Evolutionary conservation across 2,888 invertebrate genomes (phyloP).

Genomic region (Acrobasis suavella): DNA sequence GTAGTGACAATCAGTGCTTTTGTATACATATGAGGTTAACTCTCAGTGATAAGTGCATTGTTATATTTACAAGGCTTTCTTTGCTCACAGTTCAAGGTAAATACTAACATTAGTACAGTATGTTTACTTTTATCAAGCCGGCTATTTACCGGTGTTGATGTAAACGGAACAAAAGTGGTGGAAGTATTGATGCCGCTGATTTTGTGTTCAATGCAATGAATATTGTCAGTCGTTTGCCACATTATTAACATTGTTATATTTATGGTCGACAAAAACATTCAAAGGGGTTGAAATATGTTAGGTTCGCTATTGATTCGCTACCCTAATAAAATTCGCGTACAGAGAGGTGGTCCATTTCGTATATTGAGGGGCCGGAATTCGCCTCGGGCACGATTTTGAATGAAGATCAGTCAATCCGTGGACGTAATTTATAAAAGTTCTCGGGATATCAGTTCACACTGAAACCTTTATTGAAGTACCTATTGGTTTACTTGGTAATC

Average conservation of each 20-base stretch:
- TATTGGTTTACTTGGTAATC: not conserved
- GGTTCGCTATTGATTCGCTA: constrained; percentile 69
- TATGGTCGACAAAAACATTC: constrained; percentile 50
- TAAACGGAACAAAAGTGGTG: constrained; percentile 8
- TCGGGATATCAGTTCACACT: constrained; percentile 7
- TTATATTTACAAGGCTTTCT: constrained; percentile 15
- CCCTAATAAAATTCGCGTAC: constrained; percentile 75
- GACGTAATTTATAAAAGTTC: constrained; percentile 45
- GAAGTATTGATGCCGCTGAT: constrained; percentile 3
- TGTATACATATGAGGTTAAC: constrained; percentile 28
- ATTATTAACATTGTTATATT: constrained; percentile 42
- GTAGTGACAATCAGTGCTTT: constrained; percentile 34
- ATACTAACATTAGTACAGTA: constrained; percentile 8
- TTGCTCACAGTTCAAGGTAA: constrained; percentile 27
- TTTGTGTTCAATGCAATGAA: not conserved
- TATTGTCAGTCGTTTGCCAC: constrained; percentile 44
- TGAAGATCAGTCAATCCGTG: constrained; percentile 55
- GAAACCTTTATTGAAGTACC: constrained; percentile 1
- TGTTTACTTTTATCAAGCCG: constrained; percentile 17
- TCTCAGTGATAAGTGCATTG: constrained; percentile 25
- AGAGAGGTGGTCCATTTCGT: constrained; percentile 66
- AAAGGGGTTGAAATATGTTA: constrained; percentile 54
- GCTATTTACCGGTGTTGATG: constrained; percentile 4
- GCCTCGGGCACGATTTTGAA: constrained; percentile 58
- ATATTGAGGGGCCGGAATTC: constrained; percentile 59